Base-by-base conservation (phyloP, 92 coral and sea anemone species). In the Palythoa caribaeorum region DNA sequence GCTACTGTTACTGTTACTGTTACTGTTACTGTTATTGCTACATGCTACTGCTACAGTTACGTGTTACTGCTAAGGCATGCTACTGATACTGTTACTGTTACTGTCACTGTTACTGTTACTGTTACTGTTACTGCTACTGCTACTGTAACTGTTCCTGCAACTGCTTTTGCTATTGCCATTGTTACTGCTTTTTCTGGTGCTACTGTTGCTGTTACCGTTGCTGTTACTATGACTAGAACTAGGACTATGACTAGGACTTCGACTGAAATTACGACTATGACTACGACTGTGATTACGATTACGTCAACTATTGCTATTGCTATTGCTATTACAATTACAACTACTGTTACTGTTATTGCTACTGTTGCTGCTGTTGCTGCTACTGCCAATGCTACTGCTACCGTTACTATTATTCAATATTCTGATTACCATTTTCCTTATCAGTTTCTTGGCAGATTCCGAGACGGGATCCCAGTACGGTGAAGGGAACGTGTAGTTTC, bases 381-480 rank as follows among this genome's bases (percentile, higher is more conserved):
- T 59, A 59, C 17, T 59, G 19, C 2, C 2, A 59, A 17, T 59
- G 6, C 16, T 59, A 59, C 65, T 15, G 19, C 16, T 15, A 59
- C 65, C 14, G n/a, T 16, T 57, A 57, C 50, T 44, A 8, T 44
- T 44, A 44, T 1, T 44, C 7, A 76, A 50, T 11, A 6, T 2
- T 16, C 52, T 37, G 39, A 81, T 77, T 74, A 96, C 98, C 98
- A 93, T 96, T 90, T 88, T 91, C 54, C 77, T 87, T 74, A 96
- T 96, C 39, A 96, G 91, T 78, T 96, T 96, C 78, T 93, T 93
- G 39, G 94, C 98, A 12, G 94, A 88, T n/a, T 95, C 98, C 17
- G 98, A 94, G n/a, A 93, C 98, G 1, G 94, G 59, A 39, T 92
- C 98, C 98, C 98, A 96, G 94, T 96, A 96, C 1, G 98, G 98